A percentile compares a stretch with the other conserved stretches of the same genome.
Evolutionary conservation across 2,113 vertebrate species (phyloP).

Genomic region (Tragelaphus scriptus): DNA sequence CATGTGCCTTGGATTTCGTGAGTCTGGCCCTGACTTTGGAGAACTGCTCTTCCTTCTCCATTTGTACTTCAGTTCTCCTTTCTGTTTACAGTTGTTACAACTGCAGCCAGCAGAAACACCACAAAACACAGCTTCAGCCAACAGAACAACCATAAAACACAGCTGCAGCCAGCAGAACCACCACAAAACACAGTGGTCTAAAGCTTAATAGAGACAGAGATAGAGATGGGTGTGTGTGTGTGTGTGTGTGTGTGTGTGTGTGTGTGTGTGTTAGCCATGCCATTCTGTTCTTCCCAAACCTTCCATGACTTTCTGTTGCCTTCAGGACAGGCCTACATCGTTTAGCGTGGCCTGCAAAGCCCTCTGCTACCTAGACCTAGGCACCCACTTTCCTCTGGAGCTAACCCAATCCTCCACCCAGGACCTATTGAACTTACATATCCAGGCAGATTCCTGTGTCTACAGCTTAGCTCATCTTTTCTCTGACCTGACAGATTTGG

Average conservation of each 20-base stretch:
- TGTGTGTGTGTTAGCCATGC: neutral
- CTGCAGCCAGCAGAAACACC: neutral
- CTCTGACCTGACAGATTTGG: neutral
- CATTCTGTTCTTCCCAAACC: neutral
- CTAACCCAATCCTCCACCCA: neutral
- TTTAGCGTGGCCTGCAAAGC: neutral
- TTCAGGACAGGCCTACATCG: neutral
- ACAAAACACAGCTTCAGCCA: neutral
- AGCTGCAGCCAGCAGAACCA: too few species aligned
- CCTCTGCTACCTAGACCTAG: neutral
- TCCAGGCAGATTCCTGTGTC: neutral
- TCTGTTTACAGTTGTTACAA: neutral
- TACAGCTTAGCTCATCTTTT: neutral
- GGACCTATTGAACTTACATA: neutral
- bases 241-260: neutral
- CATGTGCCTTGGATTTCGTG: fast-evolving
- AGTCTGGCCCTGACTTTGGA: neutral
- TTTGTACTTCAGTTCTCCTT: neutral
- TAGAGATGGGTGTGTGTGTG: neutral
- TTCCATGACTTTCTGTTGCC: neutral
- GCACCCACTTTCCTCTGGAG: neutral
- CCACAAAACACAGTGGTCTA: neutral
- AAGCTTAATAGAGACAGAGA: neutral
- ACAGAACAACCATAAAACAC: neutral
- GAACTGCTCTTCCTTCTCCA: neutral